A percentile compares a stretch with the other conserved stretches of the same genome.
phyloP scores from a whole-genome alignment of 2,888 invertebrate species.

The Argyra leucocephala region DNA sequence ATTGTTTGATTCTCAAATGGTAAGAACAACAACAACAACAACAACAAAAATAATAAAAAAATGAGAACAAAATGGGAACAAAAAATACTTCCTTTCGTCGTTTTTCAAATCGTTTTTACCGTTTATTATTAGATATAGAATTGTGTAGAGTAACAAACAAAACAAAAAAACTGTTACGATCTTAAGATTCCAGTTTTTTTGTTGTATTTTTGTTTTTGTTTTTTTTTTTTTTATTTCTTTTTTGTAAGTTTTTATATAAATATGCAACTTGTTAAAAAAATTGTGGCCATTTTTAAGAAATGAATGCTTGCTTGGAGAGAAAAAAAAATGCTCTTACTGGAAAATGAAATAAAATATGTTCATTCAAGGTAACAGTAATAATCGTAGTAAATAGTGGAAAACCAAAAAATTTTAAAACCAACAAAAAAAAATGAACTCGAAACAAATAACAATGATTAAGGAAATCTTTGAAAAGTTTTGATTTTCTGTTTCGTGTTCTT shows the following conservation, averaged over 20 bases:
- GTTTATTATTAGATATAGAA: no score
- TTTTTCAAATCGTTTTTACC: not conserved
- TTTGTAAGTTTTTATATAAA: no score
- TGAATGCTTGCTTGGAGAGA: not conserved
- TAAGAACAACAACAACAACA: no score
- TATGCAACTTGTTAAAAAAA: constrained; percentile 1
- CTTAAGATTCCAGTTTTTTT: no score
- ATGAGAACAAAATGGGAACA: no score
- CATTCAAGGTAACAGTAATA: not conserved
- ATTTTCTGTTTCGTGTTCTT: not conserved
- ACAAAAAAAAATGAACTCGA: no score
- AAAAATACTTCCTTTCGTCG: not conserved
- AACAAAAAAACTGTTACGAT: no score
- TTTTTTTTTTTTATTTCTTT: no score
- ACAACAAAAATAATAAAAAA: no score
- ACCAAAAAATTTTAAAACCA: no score
- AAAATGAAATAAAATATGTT: not conserved
- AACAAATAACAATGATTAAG: constrained; percentile 2
- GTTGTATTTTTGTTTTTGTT: no score
- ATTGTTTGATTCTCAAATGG: not conserved
- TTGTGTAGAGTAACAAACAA: no score
- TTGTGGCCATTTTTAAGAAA: not conserved
- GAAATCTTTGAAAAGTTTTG: constrained; percentile 4
- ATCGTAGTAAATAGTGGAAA: not conserved
- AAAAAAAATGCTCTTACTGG: not conserved